These are phyloP conservation scores for Illadopsis cleaveri DNA, from an alignment of 2,113 vertebrate species.

Conservation along the genomic window DNA sequence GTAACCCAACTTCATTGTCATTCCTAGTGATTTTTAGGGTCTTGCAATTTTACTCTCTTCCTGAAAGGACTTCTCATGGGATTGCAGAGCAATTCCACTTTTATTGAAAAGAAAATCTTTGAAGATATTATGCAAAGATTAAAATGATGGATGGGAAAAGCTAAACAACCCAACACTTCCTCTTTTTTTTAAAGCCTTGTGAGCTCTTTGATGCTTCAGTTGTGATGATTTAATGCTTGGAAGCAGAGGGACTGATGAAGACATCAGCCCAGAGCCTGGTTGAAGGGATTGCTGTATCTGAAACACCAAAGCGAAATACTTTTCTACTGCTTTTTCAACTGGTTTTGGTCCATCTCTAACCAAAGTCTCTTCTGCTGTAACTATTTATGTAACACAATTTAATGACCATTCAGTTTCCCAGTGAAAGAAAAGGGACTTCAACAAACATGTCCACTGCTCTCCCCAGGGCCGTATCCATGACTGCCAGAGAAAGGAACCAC, in stretches of 20 bases:
- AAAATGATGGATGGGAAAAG: background rate
- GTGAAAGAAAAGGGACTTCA: background rate
- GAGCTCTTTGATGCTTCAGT: background rate
- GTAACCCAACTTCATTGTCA: background rate
- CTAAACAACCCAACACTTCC: background rate
- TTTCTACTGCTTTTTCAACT: background rate
- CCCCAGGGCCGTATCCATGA: background rate
- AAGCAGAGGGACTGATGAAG: background rate
- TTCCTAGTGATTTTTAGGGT: background rate
- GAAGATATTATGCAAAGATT: background rate
- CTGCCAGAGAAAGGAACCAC: background rate
- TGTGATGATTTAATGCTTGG: background rate
- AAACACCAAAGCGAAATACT: background rate
- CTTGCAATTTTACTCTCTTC: background rate
- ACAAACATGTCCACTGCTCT: fast-evolving
- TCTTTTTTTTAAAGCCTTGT: background rate
- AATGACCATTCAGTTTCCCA: background rate
- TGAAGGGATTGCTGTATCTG: background rate
- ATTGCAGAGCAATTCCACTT: background rate
- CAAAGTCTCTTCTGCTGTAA: background rate
- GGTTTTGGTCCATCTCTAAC: background rate
- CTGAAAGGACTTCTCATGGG: background rate
- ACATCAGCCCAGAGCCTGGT: background rate
- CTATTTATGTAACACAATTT: background rate
- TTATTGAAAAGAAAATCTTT: slow-evolving; percentile 14